Evolutionary conservation across 1,140 invertebrate species (phyloP).

Genomic region (Brachionus asplanchnoidis): DNA sequence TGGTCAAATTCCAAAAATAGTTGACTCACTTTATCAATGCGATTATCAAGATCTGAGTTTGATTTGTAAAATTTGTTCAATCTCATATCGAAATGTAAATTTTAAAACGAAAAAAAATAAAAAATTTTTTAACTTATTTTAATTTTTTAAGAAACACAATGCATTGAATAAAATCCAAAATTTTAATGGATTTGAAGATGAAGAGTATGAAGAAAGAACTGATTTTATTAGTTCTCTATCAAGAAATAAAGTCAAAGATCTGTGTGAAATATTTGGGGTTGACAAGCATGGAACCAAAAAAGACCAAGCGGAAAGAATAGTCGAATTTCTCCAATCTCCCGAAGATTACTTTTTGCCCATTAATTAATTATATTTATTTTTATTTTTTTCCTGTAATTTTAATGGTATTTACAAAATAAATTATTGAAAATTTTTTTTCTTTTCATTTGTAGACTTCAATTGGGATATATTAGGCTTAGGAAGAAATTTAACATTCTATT

Average conservation of each 20-base stretch:
- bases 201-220: neutral
- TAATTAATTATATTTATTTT: neutral
- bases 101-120: no score
- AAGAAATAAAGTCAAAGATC: neutral
- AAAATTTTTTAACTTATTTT: no score
- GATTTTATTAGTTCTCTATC: neutral
- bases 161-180: neutral
- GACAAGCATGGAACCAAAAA: neutral
- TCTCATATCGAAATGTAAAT: neutral
- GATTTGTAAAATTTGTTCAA: slow-evolving; percentile 5
- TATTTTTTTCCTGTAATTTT: neutral
- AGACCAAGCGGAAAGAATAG: neutral
- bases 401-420: no score
- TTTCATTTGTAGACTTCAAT: no score
- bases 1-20: neutral
- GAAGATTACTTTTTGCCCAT: neutral
- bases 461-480: no score
- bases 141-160: neutral
- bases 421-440: no score
- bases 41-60: neutral
- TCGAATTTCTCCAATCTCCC: neutral
- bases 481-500: no score
- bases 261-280: neutral
- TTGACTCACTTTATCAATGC: neutral
- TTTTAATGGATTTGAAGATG: neutral